Evolutionary conservation across 1,140 invertebrate species (phyloP).

Genomic region (Radopholus similis): DNA sequence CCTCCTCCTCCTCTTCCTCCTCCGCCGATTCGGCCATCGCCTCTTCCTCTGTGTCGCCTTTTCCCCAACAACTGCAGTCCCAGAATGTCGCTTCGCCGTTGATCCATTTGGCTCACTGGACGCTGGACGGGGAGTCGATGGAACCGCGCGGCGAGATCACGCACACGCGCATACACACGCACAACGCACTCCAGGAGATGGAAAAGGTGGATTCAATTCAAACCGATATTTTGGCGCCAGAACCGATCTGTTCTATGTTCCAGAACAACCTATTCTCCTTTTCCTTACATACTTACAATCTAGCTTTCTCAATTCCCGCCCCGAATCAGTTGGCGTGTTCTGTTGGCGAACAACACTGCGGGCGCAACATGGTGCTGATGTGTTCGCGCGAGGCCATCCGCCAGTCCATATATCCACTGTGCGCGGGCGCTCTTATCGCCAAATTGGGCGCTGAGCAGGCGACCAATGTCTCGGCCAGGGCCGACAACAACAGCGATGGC

Average conservation of each 20-base stretch:
- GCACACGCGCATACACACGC: constrained; percentile 5
- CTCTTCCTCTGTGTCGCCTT: constrained; percentile 23
- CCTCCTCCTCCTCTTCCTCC: constrained; percentile 21
- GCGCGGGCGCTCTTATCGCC: neutral
- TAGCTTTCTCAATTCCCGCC: neutral
- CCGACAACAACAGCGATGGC: neutral
- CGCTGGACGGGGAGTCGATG: neutral
- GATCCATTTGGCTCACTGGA: constrained; percentile 15
- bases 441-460: neutral
- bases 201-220: neutral
- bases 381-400: constrained; percentile 5
- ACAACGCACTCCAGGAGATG: neutral
- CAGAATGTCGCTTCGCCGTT: neutral
- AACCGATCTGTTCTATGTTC: too few relatives aligned
- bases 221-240: neutral
- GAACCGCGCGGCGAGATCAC: neutral
- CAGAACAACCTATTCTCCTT: too few relatives aligned
- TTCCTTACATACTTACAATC: neutral
- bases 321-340: neutral
- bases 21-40: constrained; percentile 26
- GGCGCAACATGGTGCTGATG: neutral
- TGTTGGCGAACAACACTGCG: neutral
- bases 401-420: constrained; percentile 13
- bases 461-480: neutral
- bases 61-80: neutral